These are phyloP conservation scores for Yponomeuta sedellus DNA, from an alignment of 2,888 invertebrate species.

Conservation along the genomic window DNA sequence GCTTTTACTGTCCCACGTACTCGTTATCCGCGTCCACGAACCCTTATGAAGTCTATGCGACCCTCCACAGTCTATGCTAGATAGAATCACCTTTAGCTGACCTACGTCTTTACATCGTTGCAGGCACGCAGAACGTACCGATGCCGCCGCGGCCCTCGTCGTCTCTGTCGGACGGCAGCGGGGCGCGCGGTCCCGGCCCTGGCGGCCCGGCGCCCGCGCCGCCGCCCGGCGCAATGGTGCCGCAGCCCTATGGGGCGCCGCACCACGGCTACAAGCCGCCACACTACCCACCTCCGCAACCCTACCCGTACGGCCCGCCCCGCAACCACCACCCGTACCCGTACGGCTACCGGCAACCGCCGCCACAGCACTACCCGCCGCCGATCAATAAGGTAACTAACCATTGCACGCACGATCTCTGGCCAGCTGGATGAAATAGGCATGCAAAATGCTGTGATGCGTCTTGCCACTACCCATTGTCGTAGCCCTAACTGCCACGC, in stretches of 20 bases:
- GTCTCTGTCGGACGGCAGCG: conserved; percentile 78
- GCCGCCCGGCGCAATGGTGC: conserved; percentile 59
- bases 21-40: no score
- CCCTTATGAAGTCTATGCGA: no score
- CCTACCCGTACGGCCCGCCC: conserved; percentile 57
- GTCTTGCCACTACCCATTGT: no score
- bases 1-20: no score
- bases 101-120: conserved; percentile 27
- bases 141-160: conserved; percentile 97
- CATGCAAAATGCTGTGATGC: no score
- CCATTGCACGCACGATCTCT: conserved; percentile 10
- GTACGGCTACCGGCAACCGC: conserved; percentile 59
- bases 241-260: conserved; percentile 53
- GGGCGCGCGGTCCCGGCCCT: conserved; percentile 46
- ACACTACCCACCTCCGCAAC: conserved; percentile 66
- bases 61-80: no score
- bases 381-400: conserved; percentile 41
- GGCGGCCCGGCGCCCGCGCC: conserved; percentile 43
- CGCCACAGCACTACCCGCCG: conserved; percentile 55
- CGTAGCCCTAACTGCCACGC: no score
- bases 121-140: conserved; percentile 94
- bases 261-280: conserved; percentile 58
- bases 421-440: no score
- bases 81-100: background rate
- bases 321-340: conserved; percentile 70